A percentile compares a stretch with the other conserved stretches of the same genome.
Evolutionary conservation across 1,140 invertebrate species (phyloP).

Genomic region (Calephelis virginiensis): DNA sequence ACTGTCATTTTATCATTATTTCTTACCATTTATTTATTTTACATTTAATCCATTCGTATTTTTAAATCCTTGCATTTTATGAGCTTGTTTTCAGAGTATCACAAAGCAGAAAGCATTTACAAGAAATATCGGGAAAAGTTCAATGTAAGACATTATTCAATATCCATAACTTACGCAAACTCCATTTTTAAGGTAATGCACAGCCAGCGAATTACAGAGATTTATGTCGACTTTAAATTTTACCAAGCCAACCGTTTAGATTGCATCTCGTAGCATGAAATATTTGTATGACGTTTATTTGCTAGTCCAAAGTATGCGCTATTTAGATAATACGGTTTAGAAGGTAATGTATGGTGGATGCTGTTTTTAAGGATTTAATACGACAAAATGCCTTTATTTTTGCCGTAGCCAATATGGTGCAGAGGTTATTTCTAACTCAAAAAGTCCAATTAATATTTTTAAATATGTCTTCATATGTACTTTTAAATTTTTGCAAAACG

Average conservation of each 20-base stretch:
- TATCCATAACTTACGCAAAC: slow-evolving; percentile 11
- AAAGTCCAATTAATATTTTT: too few species aligned
- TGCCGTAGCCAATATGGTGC: too few species aligned
- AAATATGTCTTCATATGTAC: too few species aligned
- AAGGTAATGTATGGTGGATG: not conserved
- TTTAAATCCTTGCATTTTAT: too few species aligned
- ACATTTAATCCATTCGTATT: too few species aligned
- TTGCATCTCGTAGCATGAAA: slow-evolving; percentile 7
- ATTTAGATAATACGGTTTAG: slow-evolving; percentile 14
- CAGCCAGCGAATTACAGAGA: slow-evolving; percentile 10
- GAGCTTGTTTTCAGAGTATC: too few species aligned
- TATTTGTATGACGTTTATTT: slow-evolving; percentile 13
- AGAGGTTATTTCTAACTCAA: too few species aligned
- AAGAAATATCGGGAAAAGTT: slow-evolving; percentile 1
- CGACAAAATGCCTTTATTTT: too few species aligned
- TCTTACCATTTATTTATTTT: too few species aligned
- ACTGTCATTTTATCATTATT: too few species aligned
- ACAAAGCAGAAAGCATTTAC: not conserved
- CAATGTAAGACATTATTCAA: slow-evolving; percentile 9
- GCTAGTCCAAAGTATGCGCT: slow-evolving; percentile 5
- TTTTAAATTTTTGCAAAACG: too few species aligned
- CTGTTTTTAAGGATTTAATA: not conserved
- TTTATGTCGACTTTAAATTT: slow-evolving; percentile 8
- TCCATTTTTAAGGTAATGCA: slow-evolving; percentile 9
- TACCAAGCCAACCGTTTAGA: slow-evolving; percentile 9